Evolutionary conservation across 2,888 invertebrate species (phyloP).

Genomic region (Pocota personata): DNA sequence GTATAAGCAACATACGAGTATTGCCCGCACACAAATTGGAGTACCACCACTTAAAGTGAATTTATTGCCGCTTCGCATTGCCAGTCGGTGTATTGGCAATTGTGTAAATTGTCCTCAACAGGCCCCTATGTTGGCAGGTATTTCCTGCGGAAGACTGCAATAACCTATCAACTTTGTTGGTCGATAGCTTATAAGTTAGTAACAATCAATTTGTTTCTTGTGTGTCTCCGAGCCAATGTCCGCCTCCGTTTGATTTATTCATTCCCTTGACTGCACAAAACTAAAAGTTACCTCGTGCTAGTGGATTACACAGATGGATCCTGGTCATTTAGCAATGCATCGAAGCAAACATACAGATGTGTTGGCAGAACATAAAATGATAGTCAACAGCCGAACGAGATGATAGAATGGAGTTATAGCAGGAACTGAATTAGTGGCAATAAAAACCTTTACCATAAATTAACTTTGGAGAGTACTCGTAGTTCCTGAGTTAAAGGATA

Average conservation of each 20-base stretch:
- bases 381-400: conserved; percentile 16
- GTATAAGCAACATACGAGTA: neutral
- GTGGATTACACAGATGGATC: conserved; percentile 8
- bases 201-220: conserved; percentile 55
- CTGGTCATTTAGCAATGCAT: conserved; percentile 39
- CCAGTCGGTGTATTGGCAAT: neutral
- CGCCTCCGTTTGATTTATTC: conserved; percentile 48
- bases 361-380: conserved; percentile 13
- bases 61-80: neutral
- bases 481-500: neutral
- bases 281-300: conserved; percentile 31
- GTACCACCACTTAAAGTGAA: neutral
- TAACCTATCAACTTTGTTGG: conserved; percentile 60
- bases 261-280: conserved; percentile 32
- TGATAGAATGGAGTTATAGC: conserved; percentile 34
- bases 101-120: neutral
- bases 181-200: conserved; percentile 45
- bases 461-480: conserved; percentile 8
- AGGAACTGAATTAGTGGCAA: conserved; percentile 30
- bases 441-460: conserved; percentile 25
- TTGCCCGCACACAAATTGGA: neutral
- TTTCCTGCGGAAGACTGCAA: conserved; percentile 18
- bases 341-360: conserved; percentile 8
- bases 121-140: neutral
- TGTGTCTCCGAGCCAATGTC: conserved; percentile 33